Base-by-base conservation (phyloP, 2,113 vertebrate species). In the Mastomys coucha region DNA sequence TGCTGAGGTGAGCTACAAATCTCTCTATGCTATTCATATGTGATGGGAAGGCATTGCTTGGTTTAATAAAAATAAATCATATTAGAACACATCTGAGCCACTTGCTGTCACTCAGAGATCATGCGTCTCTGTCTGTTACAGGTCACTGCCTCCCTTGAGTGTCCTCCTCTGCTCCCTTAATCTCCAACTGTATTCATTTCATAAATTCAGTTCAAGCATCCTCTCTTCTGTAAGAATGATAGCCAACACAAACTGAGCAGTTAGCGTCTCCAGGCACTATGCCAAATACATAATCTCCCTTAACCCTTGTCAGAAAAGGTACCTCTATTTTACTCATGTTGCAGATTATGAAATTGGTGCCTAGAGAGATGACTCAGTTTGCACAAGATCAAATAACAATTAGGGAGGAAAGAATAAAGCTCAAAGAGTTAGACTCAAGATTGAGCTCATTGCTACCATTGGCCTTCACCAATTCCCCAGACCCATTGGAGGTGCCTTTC, bases 301-400 rank as follows among this genome's bases (percentile, higher is more conserved):
- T 97, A 95, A 97, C 92, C 89, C 80, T 92, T 78, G 76, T 96
- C 94, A 93, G 70, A 81, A 96, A 95, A 96, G 58, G 56, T 90
- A 77, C 56, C 36, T 96, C 84, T 92, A 7, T 76, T 84, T 91
- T 94, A 69, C 39, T 93, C 42, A 65, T 85, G 76, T 93, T 90
- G 56, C 16, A 90, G 63, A 96, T 92, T 85, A 93, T 93, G 70
- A 82, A 91, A 96, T 85, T 95, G 33, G 88, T 11, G 19, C 65
- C 93, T 92, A 75, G 28, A 91, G 53, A 89, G 16, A 92, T 85
- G 58, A 96, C 87, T 81, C 70, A 90, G 60, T 88, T 89, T 95
- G 63, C 13, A 65, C 63, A 75, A 94, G 78, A 75, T 95, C 65
- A 90, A 87, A 89, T 42, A 89, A 92, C 72, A 91, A 58, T 92